Conservation (phyloP, 1,140 invertebrate species). For the Drosophila lini region DNA sequence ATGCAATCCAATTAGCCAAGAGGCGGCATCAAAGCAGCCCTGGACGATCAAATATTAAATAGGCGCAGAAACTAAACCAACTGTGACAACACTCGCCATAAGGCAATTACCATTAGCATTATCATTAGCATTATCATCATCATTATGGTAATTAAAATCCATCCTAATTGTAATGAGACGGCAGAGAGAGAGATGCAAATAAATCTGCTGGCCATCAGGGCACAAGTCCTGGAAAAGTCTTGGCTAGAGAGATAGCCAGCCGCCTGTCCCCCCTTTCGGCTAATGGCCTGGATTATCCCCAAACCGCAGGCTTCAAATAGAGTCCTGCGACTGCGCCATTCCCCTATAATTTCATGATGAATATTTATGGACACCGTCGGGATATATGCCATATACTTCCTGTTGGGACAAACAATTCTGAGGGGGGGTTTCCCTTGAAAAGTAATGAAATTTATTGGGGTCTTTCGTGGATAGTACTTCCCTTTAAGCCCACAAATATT, state of each 20-base stretch:
- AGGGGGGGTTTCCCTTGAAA: not conserved
- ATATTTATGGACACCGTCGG: slow-evolving; percentile 30
- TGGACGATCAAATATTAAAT: slow-evolving; percentile 37
- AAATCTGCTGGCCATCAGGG: slow-evolving; percentile 26
- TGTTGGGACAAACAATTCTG: not conserved
- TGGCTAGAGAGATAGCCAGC: not conserved
- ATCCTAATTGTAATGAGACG: slow-evolving; percentile 59
- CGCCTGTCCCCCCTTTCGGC: slow-evolving; percentile 1
- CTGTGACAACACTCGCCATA: slow-evolving; percentile 51
- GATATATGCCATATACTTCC: not conserved
- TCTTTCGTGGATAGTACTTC: not conserved
- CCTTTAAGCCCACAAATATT: not conserved
- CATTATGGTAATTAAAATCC: slow-evolving; percentile 81
- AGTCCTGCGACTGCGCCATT: slow-evolving; percentile 2
- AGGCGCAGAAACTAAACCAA: slow-evolving; percentile 62
- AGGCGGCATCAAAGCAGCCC: slow-evolving; percentile 61
- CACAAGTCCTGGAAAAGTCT: not conserved
- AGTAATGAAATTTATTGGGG: not conserved
- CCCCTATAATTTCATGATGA: slow-evolving; percentile 34
- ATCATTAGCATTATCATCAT: slow-evolving; percentile 64
- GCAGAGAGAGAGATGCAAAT: slow-evolving; percentile 34
- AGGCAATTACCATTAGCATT: slow-evolving; percentile 68
- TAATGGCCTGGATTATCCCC: slow-evolving; percentile 28
- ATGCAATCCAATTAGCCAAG: slow-evolving; percentile 73
- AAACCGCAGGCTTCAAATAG: slow-evolving; percentile 17